Conservation (phyloP, 2,113 vertebrate species). For the Semicossyphus pulcher region DNA sequence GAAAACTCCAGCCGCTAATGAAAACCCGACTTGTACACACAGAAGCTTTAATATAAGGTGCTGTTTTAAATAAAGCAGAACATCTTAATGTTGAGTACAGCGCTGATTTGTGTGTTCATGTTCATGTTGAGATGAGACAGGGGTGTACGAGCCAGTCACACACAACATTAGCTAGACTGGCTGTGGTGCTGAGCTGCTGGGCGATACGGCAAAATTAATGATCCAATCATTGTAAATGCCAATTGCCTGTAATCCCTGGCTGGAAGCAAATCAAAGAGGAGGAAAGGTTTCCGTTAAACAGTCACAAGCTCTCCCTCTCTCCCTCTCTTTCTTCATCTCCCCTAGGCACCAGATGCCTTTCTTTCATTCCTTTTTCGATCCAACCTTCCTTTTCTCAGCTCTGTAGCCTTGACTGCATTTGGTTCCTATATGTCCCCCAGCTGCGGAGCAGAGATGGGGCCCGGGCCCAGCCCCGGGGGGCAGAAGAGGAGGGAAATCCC, state of each 20-base stretch:
- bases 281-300: conserved; percentile 87
- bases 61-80: conserved; percentile 9
- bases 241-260: conserved; percentile 84
- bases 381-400: conserved; percentile 69
- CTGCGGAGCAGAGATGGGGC: conserved; percentile 89
- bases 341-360: conserved; percentile 95
- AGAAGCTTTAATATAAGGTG: conserved; percentile 11
- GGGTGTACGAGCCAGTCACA: conserved; percentile 33
- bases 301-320: conserved; percentile 84
- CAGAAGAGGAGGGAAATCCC: conserved; percentile 88
- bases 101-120: conserved; percentile 12
- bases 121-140: conserved; percentile 23
- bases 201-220: conserved; percentile 77
- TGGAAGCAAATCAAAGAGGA: conserved; percentile 85
- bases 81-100: conserved; percentile 6
- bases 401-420: conserved; percentile 64
- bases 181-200: conserved; percentile 57
- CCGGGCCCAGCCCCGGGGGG: conserved; percentile 78
- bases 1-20: not conserved
- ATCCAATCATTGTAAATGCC: conserved; percentile 83
- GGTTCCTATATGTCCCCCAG: conserved; percentile 85
- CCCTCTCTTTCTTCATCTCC: conserved; percentile 70
- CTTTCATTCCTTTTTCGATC: conserved; percentile 81
- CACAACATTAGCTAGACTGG: conserved; percentile 49
- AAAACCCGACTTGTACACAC: not conserved